Percentiles rank a stretch among this genome's conserved stretches.
Evolutionary conservation across 1,140 invertebrate species (phyloP).

Genomic region (Drosophila biarmipes): DNA sequence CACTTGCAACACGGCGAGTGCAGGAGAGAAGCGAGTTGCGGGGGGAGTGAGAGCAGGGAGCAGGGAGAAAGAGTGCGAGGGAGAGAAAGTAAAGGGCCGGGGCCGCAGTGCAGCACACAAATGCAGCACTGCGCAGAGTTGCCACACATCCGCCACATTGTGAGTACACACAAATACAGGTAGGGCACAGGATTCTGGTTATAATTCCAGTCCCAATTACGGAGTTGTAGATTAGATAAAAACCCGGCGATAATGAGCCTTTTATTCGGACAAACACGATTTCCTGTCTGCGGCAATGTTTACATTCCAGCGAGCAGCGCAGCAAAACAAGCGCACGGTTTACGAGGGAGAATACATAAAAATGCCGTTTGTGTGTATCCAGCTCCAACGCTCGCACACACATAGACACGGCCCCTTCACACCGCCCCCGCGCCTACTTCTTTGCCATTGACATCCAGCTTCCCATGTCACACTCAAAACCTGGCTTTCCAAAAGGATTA

Average conservation of each 20-base stretch:
- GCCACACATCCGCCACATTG: constrained; percentile 18
- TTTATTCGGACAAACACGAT: constrained; percentile 17
- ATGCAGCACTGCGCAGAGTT: constrained; percentile 49
- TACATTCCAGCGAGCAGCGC: constrained; percentile 19
- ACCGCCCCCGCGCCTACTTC: constrained; percentile 16
- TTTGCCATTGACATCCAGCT: constrained; percentile 9
- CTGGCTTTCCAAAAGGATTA: not conserved
- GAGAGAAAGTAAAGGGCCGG: constrained; percentile 33
- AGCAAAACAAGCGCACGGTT: constrained; percentile 21
- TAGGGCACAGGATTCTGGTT: constrained; percentile 10
- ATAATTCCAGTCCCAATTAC: constrained; percentile 1
- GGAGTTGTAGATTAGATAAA: constrained; percentile 26
- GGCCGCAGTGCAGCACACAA: constrained; percentile 29
- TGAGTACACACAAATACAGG: constrained; percentile 28
- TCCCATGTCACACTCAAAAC: constrained; percentile 1
- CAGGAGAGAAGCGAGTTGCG: not conserved
- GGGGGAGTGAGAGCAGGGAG: constrained; percentile 34
- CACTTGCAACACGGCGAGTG: constrained; percentile 35
- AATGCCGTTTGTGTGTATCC: constrained; percentile 50
- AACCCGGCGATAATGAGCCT: constrained; percentile 7
- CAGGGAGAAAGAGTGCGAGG: constrained; percentile 12
- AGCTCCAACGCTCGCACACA: constrained; percentile 27
- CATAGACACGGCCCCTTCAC: constrained; percentile 8
- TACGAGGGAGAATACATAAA: constrained; percentile 42
- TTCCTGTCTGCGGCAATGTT: constrained; percentile 35